A percentile compares a stretch with the other conserved stretches of the same genome.
phyloP scores from a whole-genome alignment of 2,888 invertebrate species.

The Drosophila testacea region DNA sequence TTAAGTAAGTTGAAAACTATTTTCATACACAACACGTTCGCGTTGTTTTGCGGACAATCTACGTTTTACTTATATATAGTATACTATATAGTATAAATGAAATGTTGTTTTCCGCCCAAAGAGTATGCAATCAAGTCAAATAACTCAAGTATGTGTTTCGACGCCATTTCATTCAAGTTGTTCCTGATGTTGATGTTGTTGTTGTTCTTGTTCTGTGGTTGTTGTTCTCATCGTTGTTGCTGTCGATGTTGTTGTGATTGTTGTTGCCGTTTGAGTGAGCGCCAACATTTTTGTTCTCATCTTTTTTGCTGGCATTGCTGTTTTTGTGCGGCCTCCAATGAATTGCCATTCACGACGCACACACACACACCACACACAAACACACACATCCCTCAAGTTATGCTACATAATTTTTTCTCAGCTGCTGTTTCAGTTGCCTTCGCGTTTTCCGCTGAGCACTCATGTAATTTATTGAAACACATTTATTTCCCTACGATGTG shows the following conservation, averaged over 20 bases:
- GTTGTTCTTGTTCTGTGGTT: background rate
- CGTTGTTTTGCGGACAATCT: constrained; percentile 16
- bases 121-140: constrained; percentile 74
- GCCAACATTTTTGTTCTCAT: constrained; percentile 38
- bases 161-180: constrained; percentile 34
- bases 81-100: constrained; percentile 40
- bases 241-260: constrained; percentile 25
- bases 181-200: constrained; percentile 16
- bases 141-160: constrained; percentile 55
- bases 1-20: constrained; percentile 56
- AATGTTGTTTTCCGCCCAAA: constrained; percentile 63
- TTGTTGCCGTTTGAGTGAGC: constrained; percentile 46
- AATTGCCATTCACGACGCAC: constrained; percentile 57
- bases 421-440: constrained; percentile 24
- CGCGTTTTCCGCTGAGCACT: constrained; percentile 42
- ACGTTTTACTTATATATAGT: constrained; percentile 1
- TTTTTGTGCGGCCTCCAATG: constrained; percentile 59
- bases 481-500: constrained; percentile 71
- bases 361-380: constrained; percentile 16
- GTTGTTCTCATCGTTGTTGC: constrained; percentile 3
- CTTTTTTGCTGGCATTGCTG: constrained; percentile 52
- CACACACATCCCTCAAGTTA: constrained; percentile 56
- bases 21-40: constrained; percentile 63
- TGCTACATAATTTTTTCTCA: constrained; percentile 54
- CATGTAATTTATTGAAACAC: constrained; percentile 79